Conservation (phyloP, 2,888 invertebrate species). For the Epirrita christyi region DNA sequence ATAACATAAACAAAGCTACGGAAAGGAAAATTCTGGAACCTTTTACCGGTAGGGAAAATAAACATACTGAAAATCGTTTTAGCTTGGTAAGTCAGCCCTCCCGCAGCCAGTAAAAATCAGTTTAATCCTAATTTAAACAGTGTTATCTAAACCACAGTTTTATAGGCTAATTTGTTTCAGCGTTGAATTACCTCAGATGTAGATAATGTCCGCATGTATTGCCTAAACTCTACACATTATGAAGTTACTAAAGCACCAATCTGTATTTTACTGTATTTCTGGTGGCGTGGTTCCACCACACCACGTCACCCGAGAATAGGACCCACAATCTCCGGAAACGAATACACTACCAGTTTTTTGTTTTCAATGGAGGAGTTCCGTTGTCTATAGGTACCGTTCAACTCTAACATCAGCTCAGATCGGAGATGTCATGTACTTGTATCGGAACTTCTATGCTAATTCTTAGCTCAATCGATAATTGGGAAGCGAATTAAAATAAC, state of each 20-base stretch:
- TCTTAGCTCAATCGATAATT: too few species aligned
- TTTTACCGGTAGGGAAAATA: constrained; percentile 25
- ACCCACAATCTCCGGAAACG: too few species aligned
- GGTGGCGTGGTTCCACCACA: too few species aligned
- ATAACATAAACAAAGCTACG: constrained; percentile 10
- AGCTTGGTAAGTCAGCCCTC: constrained; percentile 60
- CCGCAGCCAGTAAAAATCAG: constrained; percentile 62
- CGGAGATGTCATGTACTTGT: too few species aligned
- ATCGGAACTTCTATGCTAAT: too few species aligned
- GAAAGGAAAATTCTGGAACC: constrained; percentile 7
- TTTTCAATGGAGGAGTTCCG: too few species aligned
- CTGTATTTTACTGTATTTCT: too few species aligned
- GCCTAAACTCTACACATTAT: constrained; percentile 30
- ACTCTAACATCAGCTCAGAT: too few species aligned
- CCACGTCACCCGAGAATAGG: too few species aligned
- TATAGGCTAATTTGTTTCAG: constrained; percentile 59
- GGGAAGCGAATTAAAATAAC: too few species aligned
- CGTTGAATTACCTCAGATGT: constrained; percentile 47
- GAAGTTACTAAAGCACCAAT: constrained; percentile 6
- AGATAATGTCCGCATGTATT: constrained; percentile 23
- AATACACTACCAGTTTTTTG: too few species aligned
- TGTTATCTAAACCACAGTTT: constrained; percentile 56
- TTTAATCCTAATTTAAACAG: constrained; percentile 59
- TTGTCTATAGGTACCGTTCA: too few species aligned
- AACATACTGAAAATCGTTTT: constrained; percentile 39